These are phyloP conservation scores for Hydractinia symbiolongicarpus DNA, from an alignment of 30 jellyfish, hydroid and myxozoan genomes.

Conservation along the genomic window DNA sequence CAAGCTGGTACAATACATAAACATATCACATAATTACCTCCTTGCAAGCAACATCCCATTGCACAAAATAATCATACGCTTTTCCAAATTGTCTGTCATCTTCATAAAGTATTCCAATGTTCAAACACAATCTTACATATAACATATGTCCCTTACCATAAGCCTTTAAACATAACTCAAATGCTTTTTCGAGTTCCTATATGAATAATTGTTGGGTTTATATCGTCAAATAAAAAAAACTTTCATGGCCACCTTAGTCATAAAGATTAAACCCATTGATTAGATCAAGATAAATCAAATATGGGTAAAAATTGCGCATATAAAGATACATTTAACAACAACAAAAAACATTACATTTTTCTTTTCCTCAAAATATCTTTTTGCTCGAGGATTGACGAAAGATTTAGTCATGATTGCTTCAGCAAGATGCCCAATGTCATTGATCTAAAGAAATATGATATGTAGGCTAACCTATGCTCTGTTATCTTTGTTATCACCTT, in stretches of 20 bases:
- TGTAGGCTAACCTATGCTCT: too few relatives aligned
- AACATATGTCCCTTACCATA: conserved; percentile 80
- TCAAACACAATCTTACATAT: conserved; percentile 72
- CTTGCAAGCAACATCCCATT: conserved; percentile 61
- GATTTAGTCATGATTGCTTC: conserved; percentile 94
- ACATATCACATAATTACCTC: conserved; percentile 38
- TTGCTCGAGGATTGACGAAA: conserved; percentile 64
- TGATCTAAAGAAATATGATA: conserved; percentile 32
- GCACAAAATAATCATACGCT: conserved; percentile 83
- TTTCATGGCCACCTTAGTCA: too few relatives aligned
- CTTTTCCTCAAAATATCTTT: conserved; percentile 57
- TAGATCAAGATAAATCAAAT: too few relatives aligned
- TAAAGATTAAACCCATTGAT: too few relatives aligned
- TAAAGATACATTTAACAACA: too few relatives aligned
- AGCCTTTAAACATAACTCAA: conserved; percentile 79
- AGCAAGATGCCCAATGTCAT: conserved; percentile 91
- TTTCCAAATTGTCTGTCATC: conserved; percentile 59
- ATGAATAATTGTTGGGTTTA: background rate
- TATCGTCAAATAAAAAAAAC: too few relatives aligned
- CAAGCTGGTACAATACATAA: too few relatives aligned
- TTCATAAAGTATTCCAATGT: conserved; percentile 88
- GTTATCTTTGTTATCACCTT: too few relatives aligned
- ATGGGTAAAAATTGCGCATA: too few relatives aligned
- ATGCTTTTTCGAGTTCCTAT: conserved; percentile 59
- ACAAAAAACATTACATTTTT: conserved; percentile 34